Base-by-base conservation (phyloP, 35 echinoderm and acorn worm species). In the Strongylocentrotus purpuratus region DNA sequence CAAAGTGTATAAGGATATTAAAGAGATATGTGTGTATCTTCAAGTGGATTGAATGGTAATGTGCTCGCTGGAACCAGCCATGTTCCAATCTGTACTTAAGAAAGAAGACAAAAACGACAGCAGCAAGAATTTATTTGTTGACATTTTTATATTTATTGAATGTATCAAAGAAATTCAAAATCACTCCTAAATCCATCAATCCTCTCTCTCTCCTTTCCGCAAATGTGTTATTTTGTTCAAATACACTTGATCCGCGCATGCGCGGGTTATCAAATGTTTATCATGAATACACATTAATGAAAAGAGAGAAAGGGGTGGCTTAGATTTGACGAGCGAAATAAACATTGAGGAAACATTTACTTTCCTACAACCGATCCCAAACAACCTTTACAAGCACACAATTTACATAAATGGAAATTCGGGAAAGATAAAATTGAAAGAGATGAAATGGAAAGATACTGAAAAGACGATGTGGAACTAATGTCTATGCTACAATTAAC, bases 191-290 rank as follows among this genome's bases (percentile, higher is more conserved):
- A 78, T n/a, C 65, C 65, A 78, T n/a, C 20, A 78, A 31, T n/a
- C 65, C 28, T 78, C 28, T 28, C 28, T 28, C 22, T 78, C 65
- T 78, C 65, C 65, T 78, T 78, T 78, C 65, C 65, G 7, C 7
- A n/a, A 78, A 22, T 78, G 65, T 78, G 65, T 78, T 78, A 78
- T 78, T 78, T 78, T 71, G 18, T 28, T 89, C 87, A 20, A 58
- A 93, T 13, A 50, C 91, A 31, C 11, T 32, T 93, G 91, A 93
- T 47, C 91, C 91, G 48, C 48, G 91, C n/a, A 89, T 28, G 45
- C 91, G 46, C 48, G 91, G 91, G 45, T 93, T 93, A 58, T 93
- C 91, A 58, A 58, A 58, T 58, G 47, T 17, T 93, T 46, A 14
- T 93, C 91, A 93, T 93, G 91, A 48, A 58, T 47, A 93, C 91